Evolutionary conservation across 2,888 invertebrate species (phyloP).

Genomic region (Catocala nupta): DNA sequence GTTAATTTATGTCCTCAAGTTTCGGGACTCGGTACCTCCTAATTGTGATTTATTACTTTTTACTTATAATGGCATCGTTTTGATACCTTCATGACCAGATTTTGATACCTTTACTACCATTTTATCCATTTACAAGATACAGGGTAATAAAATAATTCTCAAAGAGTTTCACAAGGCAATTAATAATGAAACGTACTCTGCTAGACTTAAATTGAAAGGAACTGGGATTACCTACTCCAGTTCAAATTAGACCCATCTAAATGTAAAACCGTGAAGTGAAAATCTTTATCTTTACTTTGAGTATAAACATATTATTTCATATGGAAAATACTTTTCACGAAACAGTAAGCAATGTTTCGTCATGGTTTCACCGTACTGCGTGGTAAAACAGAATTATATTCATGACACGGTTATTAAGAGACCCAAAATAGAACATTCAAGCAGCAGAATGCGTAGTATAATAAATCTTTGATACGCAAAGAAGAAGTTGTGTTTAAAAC

Average conservation of each 20-base stretch:
- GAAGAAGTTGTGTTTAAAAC: too few relatives aligned
- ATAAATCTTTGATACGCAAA: too few relatives aligned
- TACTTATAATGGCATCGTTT: conserved; percentile 30
- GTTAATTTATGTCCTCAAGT: conserved; percentile 67
- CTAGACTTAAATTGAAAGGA: neutral
- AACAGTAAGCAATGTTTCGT: conserved; percentile 4
- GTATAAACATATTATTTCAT: conserved; percentile 4
- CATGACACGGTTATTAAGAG: too few relatives aligned
- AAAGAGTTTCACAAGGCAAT: too few relatives aligned
- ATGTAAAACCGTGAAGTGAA: neutral
- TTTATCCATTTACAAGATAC: too few relatives aligned
- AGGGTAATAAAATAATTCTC: too few relatives aligned
- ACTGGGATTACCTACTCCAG: neutral
- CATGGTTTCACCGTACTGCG: neutral
- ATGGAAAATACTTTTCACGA: conserved; percentile 7
- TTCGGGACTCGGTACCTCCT: conserved; percentile 50
- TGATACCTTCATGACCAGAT: too few relatives aligned
- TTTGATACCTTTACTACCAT: too few relatives aligned
- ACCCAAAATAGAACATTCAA: too few relatives aligned
- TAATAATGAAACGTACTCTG: too few relatives aligned
- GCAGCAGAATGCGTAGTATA: too few relatives aligned
- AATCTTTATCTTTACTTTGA: neutral
- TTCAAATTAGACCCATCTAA: conserved; percentile 3
- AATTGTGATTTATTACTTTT: conserved; percentile 57
- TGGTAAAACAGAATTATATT: too few relatives aligned